These are phyloP conservation scores for Andrena flavipes DNA, from an alignment of 2,888 invertebrate genomes.

Conservation along the genomic window DNA sequence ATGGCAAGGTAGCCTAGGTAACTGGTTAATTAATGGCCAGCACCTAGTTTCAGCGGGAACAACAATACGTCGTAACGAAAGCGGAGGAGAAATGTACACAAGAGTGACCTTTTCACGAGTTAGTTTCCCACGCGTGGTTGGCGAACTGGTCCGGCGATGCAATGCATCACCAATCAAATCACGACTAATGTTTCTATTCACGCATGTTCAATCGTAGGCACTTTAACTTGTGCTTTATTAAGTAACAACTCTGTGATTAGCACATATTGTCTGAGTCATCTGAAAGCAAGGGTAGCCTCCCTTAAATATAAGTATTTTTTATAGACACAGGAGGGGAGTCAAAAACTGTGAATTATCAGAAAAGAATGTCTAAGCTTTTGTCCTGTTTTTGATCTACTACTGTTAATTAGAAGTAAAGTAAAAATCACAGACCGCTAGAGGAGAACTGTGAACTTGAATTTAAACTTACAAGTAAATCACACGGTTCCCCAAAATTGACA, in stretches of 20 bases:
- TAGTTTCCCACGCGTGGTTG: constrained; percentile 66
- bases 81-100: constrained; percentile 26
- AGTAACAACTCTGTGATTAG: not conserved
- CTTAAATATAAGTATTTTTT: too few species aligned
- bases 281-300: not conserved
- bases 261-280: not conserved
- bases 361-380: too few species aligned
- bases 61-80: constrained; percentile 44
- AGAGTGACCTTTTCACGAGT: constrained; percentile 47
- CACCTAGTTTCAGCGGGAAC: constrained; percentile 15
- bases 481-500: not conserved
- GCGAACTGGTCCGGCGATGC: constrained; percentile 45
- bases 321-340: too few species aligned
- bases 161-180: constrained; percentile 12
- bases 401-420: too few species aligned
- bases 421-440: too few species aligned
- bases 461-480: too few species aligned
- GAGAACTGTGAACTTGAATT: too few species aligned
- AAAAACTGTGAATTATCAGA: too few species aligned
- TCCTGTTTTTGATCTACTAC: too few species aligned
- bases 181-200: not conserved
- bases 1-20: not conserved
- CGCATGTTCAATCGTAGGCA: not conserved
- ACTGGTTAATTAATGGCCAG: constrained; percentile 40
- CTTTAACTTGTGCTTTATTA: not conserved